phyloP scores from a whole-genome alignment of 2,113 vertebrate genomes.

The Bothrops jararaca region DNA sequence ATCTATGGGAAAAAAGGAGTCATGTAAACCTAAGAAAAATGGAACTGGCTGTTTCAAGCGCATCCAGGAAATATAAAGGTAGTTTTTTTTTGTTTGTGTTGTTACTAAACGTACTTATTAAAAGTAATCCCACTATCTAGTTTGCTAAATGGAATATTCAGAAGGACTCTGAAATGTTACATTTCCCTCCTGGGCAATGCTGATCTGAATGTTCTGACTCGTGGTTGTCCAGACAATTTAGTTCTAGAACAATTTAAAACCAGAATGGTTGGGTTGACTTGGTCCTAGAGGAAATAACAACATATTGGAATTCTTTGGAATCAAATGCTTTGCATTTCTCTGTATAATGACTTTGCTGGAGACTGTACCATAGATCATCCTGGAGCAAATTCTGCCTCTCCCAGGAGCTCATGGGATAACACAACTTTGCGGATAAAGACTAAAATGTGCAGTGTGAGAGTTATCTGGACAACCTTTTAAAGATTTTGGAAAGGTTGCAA shows the following conservation, averaged over 20 bases:
- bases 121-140: rapidly evolving
- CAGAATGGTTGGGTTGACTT: not conserved
- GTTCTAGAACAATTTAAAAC: not conserved
- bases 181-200: not conserved
- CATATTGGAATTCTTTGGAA: not conserved
- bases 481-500: not conserved
- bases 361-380: not conserved
- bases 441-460: not conserved
- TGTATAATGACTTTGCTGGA: not conserved
- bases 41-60: rapidly evolving
- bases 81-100: too few species aligned
- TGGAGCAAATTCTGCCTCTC: not conserved
- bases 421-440: not conserved
- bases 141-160: not conserved
- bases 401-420: not conserved
- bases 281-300: not conserved
- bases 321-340: not conserved
- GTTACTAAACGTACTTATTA: not conserved
- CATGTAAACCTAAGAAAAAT: not conserved
- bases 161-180: not conserved
- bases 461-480: not conserved
- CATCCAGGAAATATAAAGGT: not conserved
- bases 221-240: not conserved
- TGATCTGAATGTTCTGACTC: not conserved
- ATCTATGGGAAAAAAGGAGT: not conserved